Conservation (phyloP, 1,140 invertebrate genomes). For the Latrodectus geometricus region DNA sequence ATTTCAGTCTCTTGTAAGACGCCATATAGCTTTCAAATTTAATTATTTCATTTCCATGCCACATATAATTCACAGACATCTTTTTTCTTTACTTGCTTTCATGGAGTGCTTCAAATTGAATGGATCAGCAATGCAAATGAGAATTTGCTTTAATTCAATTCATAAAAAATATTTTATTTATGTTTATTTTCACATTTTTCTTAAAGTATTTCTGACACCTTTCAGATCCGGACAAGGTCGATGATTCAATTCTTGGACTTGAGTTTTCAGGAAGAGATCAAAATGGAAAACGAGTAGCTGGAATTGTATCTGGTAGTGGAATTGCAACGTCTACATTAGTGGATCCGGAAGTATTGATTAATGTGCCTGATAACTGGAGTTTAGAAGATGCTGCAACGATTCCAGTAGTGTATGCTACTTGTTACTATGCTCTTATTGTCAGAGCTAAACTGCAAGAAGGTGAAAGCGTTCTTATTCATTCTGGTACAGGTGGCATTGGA, state of each 20-base stretch:
- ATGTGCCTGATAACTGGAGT: slow-evolving; percentile 87
- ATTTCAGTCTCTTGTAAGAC: too few species aligned
- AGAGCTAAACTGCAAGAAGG: slow-evolving; percentile 85
- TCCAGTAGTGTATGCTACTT: slow-evolving; percentile 90
- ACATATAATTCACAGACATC: too few species aligned
- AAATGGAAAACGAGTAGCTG: background rate
- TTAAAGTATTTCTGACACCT: too few species aligned
- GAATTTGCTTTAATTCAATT: too few species aligned
- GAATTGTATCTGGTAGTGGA: background rate
- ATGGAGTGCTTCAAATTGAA: too few species aligned
- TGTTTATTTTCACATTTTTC: too few species aligned
- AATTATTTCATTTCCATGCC: too few species aligned
- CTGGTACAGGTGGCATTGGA: slow-evolving; percentile 95
- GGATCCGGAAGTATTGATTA: slow-evolving; percentile 83
- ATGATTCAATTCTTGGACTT: background rate
- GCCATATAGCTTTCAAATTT: too few species aligned
- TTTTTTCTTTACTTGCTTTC: too few species aligned
- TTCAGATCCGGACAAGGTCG: background rate
- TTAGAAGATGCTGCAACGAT: slow-evolving; percentile 93
- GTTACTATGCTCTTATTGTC: slow-evolving; percentile 76
- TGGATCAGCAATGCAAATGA: too few species aligned
- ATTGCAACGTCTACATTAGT: slow-evolving; percentile 7
- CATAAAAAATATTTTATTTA: too few species aligned
- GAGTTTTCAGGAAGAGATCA: slow-evolving; percentile 1
- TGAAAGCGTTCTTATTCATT: slow-evolving; percentile 90